Conservation (phyloP, 1,140 invertebrate genomes). For the Harpegnathos saltator region DNA sequence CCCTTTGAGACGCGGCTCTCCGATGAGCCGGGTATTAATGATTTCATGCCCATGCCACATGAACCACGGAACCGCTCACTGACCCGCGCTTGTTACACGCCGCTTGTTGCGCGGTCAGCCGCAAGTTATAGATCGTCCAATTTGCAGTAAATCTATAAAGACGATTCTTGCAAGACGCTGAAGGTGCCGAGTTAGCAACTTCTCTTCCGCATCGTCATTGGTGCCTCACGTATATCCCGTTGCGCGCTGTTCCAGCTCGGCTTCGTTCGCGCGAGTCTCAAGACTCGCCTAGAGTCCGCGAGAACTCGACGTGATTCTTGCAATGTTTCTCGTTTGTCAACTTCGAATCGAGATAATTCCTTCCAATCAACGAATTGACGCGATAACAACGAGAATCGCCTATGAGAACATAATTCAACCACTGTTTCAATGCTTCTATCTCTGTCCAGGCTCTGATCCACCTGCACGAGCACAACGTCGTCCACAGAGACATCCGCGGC, state of each 20-base stretch:
- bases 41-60: slow-evolving; percentile 79
- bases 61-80: slow-evolving; percentile 32
- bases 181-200: slow-evolving; percentile 58
- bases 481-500: slow-evolving; percentile 95
- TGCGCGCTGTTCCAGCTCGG: not conserved
- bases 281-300: too few species aligned
- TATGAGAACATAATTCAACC: not conserved
- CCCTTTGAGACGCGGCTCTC: slow-evolving; percentile 24
- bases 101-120: slow-evolving; percentile 70
- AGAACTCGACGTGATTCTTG: not conserved
- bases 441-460: slow-evolving; percentile 89
- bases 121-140: slow-evolving; percentile 83
- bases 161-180: slow-evolving; percentile 66
- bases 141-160: slow-evolving; percentile 84
- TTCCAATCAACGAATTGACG: not conserved
- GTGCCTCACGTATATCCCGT: slow-evolving; percentile 8
- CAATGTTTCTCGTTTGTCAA: not conserved
- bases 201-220: slow-evolving; percentile 39
- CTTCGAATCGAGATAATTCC: not conserved
- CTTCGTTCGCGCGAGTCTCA: not conserved
- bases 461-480: slow-evolving; percentile 94
- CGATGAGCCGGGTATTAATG: slow-evolving; percentile 80
- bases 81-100: slow-evolving; percentile 77
- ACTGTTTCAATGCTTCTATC: slow-evolving; percentile 1
- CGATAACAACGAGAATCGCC: not conserved